A percentile compares a stretch with the other conserved stretches of the same genome.
These are phyloP conservation scores for Drosophila tropicalis DNA, from an alignment of 1,140 invertebrate genomes.

Conservation along the genomic window DNA sequence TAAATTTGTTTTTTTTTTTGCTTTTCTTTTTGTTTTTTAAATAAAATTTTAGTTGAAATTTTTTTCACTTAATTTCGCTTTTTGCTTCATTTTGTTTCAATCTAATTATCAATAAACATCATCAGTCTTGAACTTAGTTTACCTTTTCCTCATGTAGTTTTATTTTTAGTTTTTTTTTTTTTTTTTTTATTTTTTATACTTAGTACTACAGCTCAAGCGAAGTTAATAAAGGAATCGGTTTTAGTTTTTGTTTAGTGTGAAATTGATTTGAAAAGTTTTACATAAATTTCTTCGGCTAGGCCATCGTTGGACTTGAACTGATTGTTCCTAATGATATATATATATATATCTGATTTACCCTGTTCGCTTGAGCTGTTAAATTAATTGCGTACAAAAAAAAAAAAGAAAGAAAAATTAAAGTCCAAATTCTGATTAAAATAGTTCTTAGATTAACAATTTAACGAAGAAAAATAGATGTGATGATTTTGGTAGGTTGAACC, in stretches of 20 bases:
- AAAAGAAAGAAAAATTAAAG: background rate
- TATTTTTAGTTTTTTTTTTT: conserved; percentile 25
- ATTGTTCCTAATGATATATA: conserved; percentile 9
- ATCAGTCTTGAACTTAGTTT: conserved; percentile 82
- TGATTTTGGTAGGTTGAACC: background rate
- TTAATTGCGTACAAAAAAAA: background rate
- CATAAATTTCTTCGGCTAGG: background rate
- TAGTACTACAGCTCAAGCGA: conserved; percentile 23
- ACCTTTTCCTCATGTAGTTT: conserved; percentile 44
- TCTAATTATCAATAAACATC: conserved; percentile 80
- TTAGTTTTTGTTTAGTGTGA: too few relatives aligned
- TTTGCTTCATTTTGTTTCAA: conserved; percentile 36
- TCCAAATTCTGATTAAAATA: background rate
- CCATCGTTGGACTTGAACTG: background rate
- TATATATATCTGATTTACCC: background rate
- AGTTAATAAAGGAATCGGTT: background rate
- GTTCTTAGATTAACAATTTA: background rate
- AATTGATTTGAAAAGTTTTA: background rate
- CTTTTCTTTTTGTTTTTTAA: conserved; percentile 32
- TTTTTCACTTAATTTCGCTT: conserved; percentile 45
- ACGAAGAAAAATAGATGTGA: background rate
- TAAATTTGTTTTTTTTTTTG: conserved; percentile 46
- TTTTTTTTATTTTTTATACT: conserved; percentile 20
- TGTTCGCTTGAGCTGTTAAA: background rate
- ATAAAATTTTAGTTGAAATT: conserved; percentile 60